Evolutionary conservation across 2,888 invertebrate genomes (phyloP).

Genomic region (Amblyteles armatorius): DNA sequence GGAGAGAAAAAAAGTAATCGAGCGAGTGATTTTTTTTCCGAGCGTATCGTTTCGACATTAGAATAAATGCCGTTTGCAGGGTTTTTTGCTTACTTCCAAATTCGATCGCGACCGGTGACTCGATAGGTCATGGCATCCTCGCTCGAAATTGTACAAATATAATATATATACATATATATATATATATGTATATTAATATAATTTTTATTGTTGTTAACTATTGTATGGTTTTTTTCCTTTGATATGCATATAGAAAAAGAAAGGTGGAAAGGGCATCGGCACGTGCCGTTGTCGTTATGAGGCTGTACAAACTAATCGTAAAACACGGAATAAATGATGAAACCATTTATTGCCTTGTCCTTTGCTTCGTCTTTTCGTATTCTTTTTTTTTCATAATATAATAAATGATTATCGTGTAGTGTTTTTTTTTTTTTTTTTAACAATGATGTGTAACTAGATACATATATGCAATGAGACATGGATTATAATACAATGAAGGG

Average conservation of each 20-base stretch:
- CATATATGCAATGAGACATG: conserved; percentile 82
- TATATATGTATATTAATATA: conserved; percentile 46
- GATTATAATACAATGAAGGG: conserved; percentile 83
- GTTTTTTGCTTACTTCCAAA: conserved; percentile 40
- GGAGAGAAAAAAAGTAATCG: neutral
- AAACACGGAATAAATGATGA: conserved; percentile 63
- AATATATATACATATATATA: neutral
- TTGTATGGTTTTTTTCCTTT: conserved; percentile 61
- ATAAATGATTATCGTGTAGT: conserved; percentile 76
- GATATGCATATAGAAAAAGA: conserved; percentile 50
- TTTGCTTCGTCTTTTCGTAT: neutral
- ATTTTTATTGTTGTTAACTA: conserved; percentile 56
- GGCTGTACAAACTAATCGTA: conserved; percentile 68
- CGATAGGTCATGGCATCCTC: conserved; percentile 42
- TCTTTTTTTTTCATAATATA: conserved; percentile 71
- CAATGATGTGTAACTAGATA: conserved; percentile 79
- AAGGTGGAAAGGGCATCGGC: conserved; percentile 45
- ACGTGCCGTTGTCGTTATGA: conserved; percentile 55
- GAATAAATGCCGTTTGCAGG: conserved; percentile 8
- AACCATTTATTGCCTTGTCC: conserved; percentile 13
- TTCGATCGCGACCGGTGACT: conserved; percentile 29
- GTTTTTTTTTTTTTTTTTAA: conserved; percentile 67
- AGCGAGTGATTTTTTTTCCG: conserved; percentile 25
- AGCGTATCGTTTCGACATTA: neutral
- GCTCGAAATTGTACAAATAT: conserved; percentile 63